Evolutionary conservation across 2,888 invertebrate species (phyloP), one percentile per base, ranked within the genome.

Genomic region (Drosophila birchii): DNA sequence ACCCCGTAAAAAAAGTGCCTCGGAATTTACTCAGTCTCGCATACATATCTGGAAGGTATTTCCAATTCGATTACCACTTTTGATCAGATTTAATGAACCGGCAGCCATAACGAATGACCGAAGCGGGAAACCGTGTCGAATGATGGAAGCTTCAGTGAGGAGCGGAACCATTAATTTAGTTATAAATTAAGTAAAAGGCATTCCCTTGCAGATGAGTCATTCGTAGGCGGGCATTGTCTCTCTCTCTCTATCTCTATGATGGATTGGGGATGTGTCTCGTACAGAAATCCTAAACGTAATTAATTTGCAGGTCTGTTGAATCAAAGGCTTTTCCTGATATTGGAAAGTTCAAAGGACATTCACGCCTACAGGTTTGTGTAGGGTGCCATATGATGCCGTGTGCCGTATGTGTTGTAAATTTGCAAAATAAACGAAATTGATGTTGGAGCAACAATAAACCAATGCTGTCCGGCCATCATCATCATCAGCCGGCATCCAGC

Each of bases 241-340:
- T 9, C 29, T 34, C 12, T 5, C 26, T 26, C 12, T 58, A 36
- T 5, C 26, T 26, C 12, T 58, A 36, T 44, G 58, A 43, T 9
- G 16, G 18, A 44, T 61, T 36, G 36, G 7, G 12, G 44, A 36
- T 66, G 63, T 79, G 79, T 55, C 51, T 53, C 38, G 2, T 39
- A 23, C 61, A 67, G 70, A 73, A 51, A 69, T 58, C 43, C 36
- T 49, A 78, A 78, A 64, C 75, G 73, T 79, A 82, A 84, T 88
- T 82, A 88, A 86, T 87, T 82, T 47, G 32, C 38, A 49, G 53
- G 26, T 62, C 58, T 54, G 61, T 36, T 71, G 56, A 45, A 55
- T 73, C 61, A 73, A 73, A 73, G 67, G 62, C 43, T 63, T 58
- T 54, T 36, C 44, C 20, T 56, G 55, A 14, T 45, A 18, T 49